Evolutionary conservation across 2,797 vertebrate genomes (phyloP), one percentile per base, ranked within the genome.

Genomic region (Anolis apletophallus): DNA sequence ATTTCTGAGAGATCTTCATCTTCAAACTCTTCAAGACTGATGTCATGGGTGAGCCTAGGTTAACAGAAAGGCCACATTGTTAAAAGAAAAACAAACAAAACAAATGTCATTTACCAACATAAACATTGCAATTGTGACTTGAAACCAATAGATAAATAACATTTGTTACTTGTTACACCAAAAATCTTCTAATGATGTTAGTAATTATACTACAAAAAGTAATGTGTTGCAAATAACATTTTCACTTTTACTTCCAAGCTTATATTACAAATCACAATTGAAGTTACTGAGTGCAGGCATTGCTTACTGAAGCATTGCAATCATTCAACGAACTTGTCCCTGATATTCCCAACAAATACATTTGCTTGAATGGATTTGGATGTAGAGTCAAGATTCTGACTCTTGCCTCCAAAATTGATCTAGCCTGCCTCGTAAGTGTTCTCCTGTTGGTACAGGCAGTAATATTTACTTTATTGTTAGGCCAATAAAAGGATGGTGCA

Each of bases 1-100:
- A 99, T 99, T 97, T 99, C 99, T 0, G 99, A 99, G 91, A 99
- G 97, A 96, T 99, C 99, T 92, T 99, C 98, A 96, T 99, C 99
- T 92, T 99, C 99, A 95, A 99, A 99, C 93, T 98, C 99, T 91
- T 99, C 98, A 85, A 99, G 96, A 92, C 98, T 99, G 95, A 99
- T 99, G 96, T 99, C 99, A 29, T 99, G 98, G 92, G 98, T 99
- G 95, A 99, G 97, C 98, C 99, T 99, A 95, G 55, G 88, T 73
- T 73, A 85, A 91, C 83, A 86, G 0, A 59, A 91, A 93, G 89
- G 89, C 0, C 29, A 73, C 0, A 14, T 0, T 8, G 83, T 96
- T 91, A 96, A 83, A 17, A 46, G 40, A 52, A 68, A 71, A 54
- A 50, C 26, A 69, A 13, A 64, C 26, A 59, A 21, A 36, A 61